phyloP scores from a whole-genome alignment of 2,888 invertebrate species.

The Cacoxenus indagator region DNA sequence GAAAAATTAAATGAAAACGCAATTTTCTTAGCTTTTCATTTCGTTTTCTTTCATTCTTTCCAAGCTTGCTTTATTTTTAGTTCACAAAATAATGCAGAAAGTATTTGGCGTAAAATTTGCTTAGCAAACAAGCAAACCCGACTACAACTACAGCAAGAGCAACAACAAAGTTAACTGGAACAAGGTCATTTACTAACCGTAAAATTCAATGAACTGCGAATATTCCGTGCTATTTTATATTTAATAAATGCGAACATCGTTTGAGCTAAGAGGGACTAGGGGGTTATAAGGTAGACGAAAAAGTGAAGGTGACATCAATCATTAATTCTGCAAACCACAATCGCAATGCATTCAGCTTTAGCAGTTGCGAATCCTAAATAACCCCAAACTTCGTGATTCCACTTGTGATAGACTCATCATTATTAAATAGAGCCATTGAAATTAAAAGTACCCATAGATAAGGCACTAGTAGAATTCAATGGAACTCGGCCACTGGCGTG shows the following conservation, averaged over 20 bases:
- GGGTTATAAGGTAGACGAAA: background rate
- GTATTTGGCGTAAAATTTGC: constrained; percentile 30
- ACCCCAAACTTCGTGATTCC: no score
- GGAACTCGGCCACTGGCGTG: no score
- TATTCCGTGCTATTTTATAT: background rate
- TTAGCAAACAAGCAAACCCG: constrained; percentile 17
- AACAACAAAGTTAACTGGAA: background rate
- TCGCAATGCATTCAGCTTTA: no score
- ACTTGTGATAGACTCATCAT: no score
- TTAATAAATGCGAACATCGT: no score
- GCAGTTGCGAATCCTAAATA: no score
- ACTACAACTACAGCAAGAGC: constrained; percentile 1
- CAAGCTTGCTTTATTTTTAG: constrained; percentile 16
- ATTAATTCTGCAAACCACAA: no score
- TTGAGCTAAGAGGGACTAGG: background rate
- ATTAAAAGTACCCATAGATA: no score
- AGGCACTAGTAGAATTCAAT: no score
- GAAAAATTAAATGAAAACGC: background rate
- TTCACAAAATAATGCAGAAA: constrained; percentile 31
- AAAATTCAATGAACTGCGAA: constrained; percentile 23
- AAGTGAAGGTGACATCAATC: background rate
- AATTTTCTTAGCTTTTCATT: constrained; percentile 2
- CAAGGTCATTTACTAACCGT: constrained; percentile 3
- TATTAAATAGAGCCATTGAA: no score
- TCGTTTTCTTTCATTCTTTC: constrained; percentile 23